phyloP scores from a whole-genome alignment of 2,888 invertebrate species.

The Sinelater perroti region DNA sequence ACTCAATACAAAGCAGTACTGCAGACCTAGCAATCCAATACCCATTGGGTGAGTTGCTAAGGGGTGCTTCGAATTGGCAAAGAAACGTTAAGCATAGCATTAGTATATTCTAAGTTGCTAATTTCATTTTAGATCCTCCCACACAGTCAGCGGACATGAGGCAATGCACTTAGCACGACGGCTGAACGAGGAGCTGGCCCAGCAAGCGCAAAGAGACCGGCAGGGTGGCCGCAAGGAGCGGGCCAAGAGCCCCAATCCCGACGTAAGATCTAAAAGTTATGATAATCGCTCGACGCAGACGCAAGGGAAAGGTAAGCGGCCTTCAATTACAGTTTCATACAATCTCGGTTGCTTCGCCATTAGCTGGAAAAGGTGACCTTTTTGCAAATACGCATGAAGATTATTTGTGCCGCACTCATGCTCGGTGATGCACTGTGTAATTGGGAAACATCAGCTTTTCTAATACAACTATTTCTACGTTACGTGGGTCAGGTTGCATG shows the following conservation, averaged over 20 bases:
- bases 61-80: no score
- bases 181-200: conserved; percentile 70
- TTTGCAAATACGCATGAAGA: no score
- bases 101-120: background rate
- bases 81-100: background rate
- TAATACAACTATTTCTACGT: no score
- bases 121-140: conserved; percentile 64
- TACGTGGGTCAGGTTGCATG: no score
- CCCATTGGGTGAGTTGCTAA: conserved; percentile 75
- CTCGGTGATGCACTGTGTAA: no score
- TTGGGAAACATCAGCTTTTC: no score
- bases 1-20: conserved; percentile 51
- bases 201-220: conserved; percentile 52
- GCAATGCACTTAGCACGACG: conserved; percentile 79
- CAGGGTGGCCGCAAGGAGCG: conserved; percentile 48
- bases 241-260: conserved; percentile 64
- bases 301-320: conserved; percentile 62
- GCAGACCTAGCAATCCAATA: conserved; percentile 76
- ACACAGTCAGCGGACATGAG: conserved; percentile 84
- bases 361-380: no score
- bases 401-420: no score
- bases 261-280: conserved; percentile 73
- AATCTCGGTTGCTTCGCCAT: no score
- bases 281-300: conserved; percentile 67
- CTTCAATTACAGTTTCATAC: no score